Evolutionary conservation across 2,113 vertebrate genomes (phyloP), one percentile per base, ranked within the genome.

Genomic region (Callopanchax toddi): DNA sequence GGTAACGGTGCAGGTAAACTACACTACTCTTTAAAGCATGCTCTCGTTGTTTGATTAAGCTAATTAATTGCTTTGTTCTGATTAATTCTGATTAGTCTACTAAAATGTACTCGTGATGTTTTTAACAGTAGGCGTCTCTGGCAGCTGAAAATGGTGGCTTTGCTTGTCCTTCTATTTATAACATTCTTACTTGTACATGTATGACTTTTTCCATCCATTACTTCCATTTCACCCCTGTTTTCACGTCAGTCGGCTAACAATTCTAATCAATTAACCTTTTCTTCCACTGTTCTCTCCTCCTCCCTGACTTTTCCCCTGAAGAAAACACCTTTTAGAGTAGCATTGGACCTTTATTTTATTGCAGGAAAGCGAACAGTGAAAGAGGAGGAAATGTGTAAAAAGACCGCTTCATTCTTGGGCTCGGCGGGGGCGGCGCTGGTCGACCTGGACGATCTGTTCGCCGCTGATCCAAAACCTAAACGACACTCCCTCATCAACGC

Each of bases 361-460:
- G 34, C 83, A 88, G 86, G 75, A 43, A 56, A 48, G 71, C 71
- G 1, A 29, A 44, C 53, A 0, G 9, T 8, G 12, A 71, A 13
- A 49, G 71, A 71, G 25, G 60, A 78, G 23, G 56, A 70, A 36
- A 76, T 46, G 0, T 74, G 85, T 32, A 94, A 88, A 86, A 94
- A 87, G 1, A 90, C 94, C 0, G 90, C 91, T 54, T 93, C 89
- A 0, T 96, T 96, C 81, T 82, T 94, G 81, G 94, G 94, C 29
- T 60, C 71, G 2, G 92, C 89, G 4, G 94, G 91, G 1, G 92
- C 93, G 1, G 91, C 92, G 10, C 89, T 95, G 1, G 93, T 94
- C 2, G 93, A 95, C 78, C 71, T 94, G 84, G 94, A 95, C 79
- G 88, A 93, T 1, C 86, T 95, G 26, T 91, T 95, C 74, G 92